These are phyloP conservation scores for Aulostomus chinensis DNA, from an alignment of 2,797 vertebrate species.

Conservation along the genomic window DNA sequence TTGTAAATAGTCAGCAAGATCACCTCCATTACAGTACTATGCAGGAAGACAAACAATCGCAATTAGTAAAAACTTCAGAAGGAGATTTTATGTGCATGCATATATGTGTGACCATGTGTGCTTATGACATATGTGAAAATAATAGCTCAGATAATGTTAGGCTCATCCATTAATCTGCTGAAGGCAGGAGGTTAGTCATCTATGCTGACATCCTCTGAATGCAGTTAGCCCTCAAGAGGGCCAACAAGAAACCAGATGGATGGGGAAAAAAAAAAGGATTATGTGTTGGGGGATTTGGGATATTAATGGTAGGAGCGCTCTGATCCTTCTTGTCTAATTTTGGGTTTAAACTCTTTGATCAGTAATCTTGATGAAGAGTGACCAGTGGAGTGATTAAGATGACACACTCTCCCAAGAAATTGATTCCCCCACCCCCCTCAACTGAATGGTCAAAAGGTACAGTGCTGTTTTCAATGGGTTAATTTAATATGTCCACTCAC, in stretches of 20 bases:
- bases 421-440: not conserved
- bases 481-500: too few relatives aligned
- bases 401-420: not conserved
- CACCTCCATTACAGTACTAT: conserved; percentile 97
- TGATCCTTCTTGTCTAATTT: too few relatives aligned
- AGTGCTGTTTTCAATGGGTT: not conserved
- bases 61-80: conserved; percentile 22
- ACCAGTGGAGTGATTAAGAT: too few relatives aligned
- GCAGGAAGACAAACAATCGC: conserved; percentile 44
- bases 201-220: conserved; percentile 12
- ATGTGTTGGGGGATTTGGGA: too few relatives aligned
- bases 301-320: too few relatives aligned
- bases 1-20: conserved; percentile 98
- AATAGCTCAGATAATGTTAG: not conserved
- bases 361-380: too few relatives aligned
- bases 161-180: conserved; percentile 21
- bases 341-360: too few relatives aligned
- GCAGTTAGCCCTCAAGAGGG: conserved; percentile 21
- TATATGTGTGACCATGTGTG: not conserved
- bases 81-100: not conserved
- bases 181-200: conserved; percentile 19
- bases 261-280: not conserved
- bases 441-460: not conserved
- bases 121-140: not conserved
- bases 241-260: not conserved